Percentiles rank a stretch among this genome's conserved stretches.
Conservation (phyloP, 1,140 invertebrate genomes). For the Bombus waltoni region DNA sequence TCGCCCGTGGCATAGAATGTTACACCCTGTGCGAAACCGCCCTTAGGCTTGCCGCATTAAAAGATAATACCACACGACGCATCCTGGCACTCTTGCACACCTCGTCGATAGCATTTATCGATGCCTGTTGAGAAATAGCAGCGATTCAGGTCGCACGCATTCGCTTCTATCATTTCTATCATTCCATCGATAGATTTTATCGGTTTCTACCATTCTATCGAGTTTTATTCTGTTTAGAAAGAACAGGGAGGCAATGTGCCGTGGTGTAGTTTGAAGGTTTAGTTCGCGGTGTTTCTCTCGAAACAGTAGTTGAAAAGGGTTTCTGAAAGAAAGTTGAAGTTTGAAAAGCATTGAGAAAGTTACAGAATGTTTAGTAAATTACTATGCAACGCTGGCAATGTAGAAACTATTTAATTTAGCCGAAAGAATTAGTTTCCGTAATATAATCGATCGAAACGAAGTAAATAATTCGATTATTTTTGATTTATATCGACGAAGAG, state of each 20-base stretch:
- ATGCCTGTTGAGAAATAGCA: not conserved
- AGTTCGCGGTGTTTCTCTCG: not conserved
- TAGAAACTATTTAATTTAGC: too few species aligned
- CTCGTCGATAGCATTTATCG: not conserved
- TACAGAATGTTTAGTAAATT: too few species aligned
- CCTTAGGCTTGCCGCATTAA: not conserved
- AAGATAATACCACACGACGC: constrained; percentile 1
- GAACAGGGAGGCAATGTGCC: not conserved
- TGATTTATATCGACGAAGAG: too few species aligned
- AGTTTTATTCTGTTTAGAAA: not conserved
- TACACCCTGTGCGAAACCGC: not conserved
- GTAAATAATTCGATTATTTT: too few species aligned
- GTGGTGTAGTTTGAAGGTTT: not conserved
- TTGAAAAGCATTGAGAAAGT: too few species aligned
- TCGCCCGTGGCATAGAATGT: not conserved
- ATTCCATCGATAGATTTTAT: not conserved
- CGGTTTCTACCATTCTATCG: not conserved
- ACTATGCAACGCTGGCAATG: too few species aligned
- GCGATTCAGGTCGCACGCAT: not conserved
- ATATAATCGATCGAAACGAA: too few species aligned
- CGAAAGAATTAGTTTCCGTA: too few species aligned
- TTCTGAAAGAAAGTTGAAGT: not conserved
- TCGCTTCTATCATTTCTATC: too few species aligned
- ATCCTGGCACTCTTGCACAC: not conserved
- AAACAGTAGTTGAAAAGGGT: not conserved